Evolutionary conservation across 2,113 vertebrate species (phyloP).

Genomic region (human): DNA sequence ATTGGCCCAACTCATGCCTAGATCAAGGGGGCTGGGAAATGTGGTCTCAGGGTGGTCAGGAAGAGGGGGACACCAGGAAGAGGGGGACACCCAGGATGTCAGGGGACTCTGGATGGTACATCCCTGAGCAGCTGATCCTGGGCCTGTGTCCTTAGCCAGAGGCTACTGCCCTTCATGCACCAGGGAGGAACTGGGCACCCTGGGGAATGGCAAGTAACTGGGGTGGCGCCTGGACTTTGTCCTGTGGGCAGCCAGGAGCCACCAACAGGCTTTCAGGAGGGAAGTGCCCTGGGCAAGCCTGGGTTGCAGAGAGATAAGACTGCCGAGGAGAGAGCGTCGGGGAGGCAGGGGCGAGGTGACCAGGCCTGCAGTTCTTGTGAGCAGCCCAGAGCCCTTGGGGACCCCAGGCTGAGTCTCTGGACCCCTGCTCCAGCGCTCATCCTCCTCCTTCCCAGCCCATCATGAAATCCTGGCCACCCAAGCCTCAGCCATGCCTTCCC

Average conservation of each 20-base stretch:
- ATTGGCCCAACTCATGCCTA: background rate
- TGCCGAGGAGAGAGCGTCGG: rapidly evolving
- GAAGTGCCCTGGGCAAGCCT: slow-evolving; percentile 7
- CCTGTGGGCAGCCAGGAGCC: background rate
- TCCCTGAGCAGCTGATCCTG: background rate
- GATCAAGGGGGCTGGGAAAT: background rate
- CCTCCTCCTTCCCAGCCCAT: background rate
- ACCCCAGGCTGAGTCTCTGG: background rate
- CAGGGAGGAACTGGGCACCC: background rate
- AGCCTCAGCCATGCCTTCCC: background rate
- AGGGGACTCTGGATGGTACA: background rate
- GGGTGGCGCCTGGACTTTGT: slow-evolving; percentile 21
- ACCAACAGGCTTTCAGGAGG: background rate
- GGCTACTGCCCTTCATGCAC: background rate
- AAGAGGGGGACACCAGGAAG: background rate
- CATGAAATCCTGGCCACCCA: background rate
- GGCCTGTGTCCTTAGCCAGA: background rate
- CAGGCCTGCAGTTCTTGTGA: background rate
- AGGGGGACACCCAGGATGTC: background rate
- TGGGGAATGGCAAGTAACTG: too few relatives aligned
- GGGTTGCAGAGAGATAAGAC: slow-evolving; percentile 45
- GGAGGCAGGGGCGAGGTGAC: too few relatives aligned
- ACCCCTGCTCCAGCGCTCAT: background rate
- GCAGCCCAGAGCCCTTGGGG: background rate
- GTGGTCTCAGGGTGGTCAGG: background rate